Base-by-base conservation (phyloP, 2,113 vertebrate genomes). In the Aplodontia rufa region DNA sequence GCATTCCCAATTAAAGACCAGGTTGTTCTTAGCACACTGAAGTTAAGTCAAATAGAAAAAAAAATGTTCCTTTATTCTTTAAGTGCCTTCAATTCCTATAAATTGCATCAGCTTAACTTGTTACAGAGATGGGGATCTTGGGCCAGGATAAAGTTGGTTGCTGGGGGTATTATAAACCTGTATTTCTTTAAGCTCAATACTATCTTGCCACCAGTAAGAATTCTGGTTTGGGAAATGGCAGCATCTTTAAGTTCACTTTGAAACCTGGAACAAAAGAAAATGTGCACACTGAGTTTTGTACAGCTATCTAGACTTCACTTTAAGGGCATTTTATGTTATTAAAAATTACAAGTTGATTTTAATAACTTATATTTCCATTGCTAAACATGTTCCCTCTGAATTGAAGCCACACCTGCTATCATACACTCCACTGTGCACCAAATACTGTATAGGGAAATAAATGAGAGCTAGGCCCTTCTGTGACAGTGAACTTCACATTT, bases 401-500 rank as follows among this genome's bases (percentile, higher is more conserved):
- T 66, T 0, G 74, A 76, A 96, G 66, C 64, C 26, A 16, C 24
- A 53, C 51, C 14, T n/a, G 62, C 37, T 64, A 1, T 28, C 4
- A 22, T 60, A 51, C 17, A 76, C 40, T 6, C 35, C 8, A 6
- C 78, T 87, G 45, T 8, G 37, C 83, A 60, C 85, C 93, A 79
- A 95, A 85, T 0, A 0, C 93, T 45, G 37, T 47, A 1, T 3
- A 6, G 45, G n/a, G 55, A 91, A 91, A 81, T 97, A 97, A 98
- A 96, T 96, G 93, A 90, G 90, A 66, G 32, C 86, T 49, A 74
- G 91, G 85, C 72, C 68, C 35, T 95, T 91, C 97, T 72, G 80
- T 98, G 96, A 96, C 91, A 75, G 93, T 95, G 97, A 91, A 86
- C 97, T 98, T 98, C 87, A 97, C 60, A 84, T 35, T 0, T 53